Conservation (phyloP, 2,797 vertebrate genomes). For the Onychomys leucogaster region DNA sequence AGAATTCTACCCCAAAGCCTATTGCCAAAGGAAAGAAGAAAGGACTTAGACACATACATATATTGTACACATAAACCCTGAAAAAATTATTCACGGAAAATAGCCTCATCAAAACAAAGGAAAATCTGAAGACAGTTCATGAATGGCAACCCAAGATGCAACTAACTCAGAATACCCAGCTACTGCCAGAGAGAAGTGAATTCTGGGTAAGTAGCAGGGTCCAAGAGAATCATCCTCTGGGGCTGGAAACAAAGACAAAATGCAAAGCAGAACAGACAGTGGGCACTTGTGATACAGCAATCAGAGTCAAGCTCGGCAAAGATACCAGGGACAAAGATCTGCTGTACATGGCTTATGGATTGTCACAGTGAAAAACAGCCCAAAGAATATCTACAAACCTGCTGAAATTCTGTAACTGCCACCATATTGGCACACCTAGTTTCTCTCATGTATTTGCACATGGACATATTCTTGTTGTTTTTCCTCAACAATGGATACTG, state of each 20-base stretch:
- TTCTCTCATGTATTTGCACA: not conserved
- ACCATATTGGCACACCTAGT: not conserved
- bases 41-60: not conserved
- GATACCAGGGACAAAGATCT: not conserved
- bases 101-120: not conserved
- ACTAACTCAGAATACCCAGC: not conserved
- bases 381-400: not conserved
- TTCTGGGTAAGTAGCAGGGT: not conserved
- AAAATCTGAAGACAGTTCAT: not conserved
- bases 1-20: not conserved
- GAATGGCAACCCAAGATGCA: not conserved
- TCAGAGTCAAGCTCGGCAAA: not conserved
- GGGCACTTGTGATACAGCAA: not conserved
- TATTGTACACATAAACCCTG: not conserved
- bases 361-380: not conserved
- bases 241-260: constrained; percentile 37
- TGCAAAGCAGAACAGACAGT: not conserved
- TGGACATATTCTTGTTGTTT: not conserved
- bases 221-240: not conserved
- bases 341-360: not conserved
- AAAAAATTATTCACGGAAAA: constrained; percentile 38
- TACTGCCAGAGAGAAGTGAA: not conserved
- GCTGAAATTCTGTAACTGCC: not conserved
- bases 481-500: not conserved
- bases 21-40: not conserved